Percentiles rank a stretch among this genome's conserved stretches.
These are phyloP conservation scores for Synergus laeviventris DNA, from an alignment of 2,888 invertebrate genomes.

Conservation along the genomic window DNA sequence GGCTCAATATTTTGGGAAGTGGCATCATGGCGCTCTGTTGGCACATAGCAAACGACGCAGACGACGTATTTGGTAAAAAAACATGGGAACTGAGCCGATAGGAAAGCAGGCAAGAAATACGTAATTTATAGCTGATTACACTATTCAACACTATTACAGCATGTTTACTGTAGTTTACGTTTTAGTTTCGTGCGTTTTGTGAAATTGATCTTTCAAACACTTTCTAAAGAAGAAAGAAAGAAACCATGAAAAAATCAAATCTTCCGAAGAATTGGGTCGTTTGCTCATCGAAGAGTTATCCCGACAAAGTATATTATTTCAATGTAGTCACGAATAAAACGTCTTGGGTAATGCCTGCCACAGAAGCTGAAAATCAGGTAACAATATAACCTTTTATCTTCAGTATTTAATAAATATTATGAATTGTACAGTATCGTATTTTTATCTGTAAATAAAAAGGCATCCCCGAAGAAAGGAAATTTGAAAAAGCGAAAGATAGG, in stretches of 20 bases:
- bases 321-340: conserved; percentile 63
- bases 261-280: conserved; percentile 64
- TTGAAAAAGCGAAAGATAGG: background rate
- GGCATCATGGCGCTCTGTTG: no score
- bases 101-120: no score
- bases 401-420: background rate
- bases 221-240: background rate
- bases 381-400: background rate
- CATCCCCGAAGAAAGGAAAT: background rate
- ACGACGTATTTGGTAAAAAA: no score
- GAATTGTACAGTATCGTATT: background rate
- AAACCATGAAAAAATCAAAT: conserved; percentile 53
- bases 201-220: background rate
- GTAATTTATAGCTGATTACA: no score
- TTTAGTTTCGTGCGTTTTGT: background rate
- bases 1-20: no score
- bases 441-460: background rate
- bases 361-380: conserved; percentile 19
- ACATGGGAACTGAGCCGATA: no score
- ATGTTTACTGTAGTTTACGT: no score
- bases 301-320: conserved; percentile 66
- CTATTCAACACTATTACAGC: no score
- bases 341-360: conserved; percentile 60
- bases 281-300: conserved; percentile 60
- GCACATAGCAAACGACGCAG: no score